phyloP scores from a whole-genome alignment of 2,113 vertebrate genomes.

The Hypomesus transpacificus region DNA sequence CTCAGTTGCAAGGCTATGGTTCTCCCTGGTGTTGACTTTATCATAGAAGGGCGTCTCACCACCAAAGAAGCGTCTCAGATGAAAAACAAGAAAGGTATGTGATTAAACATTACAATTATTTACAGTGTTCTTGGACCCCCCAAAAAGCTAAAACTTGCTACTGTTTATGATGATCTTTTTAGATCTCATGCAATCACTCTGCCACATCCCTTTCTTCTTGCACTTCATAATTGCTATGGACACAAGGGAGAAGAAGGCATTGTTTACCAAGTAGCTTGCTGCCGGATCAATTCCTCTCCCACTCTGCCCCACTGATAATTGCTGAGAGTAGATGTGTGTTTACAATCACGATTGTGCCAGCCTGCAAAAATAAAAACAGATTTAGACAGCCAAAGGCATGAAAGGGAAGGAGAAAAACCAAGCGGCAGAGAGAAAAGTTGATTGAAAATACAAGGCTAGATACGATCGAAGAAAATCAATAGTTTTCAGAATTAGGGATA shows the following conservation, averaged over 20 bases:
- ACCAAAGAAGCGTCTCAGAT: too few species aligned
- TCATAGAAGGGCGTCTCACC: too few species aligned
- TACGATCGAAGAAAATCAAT: conserved; percentile 60
- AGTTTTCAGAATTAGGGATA: conserved; percentile 62
- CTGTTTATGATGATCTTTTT: conserved; percentile 40
- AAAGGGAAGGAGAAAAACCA: conserved; percentile 43
- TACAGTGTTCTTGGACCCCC: conserved; percentile 16
- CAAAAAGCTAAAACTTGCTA: neutral
- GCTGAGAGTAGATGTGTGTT: conserved; percentile 56
- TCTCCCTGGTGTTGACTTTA: too few species aligned
- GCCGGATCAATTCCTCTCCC: conserved; percentile 64
- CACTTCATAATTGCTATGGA: conserved; percentile 66
- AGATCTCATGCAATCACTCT: conserved; percentile 45
- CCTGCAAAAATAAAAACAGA: conserved; percentile 20
- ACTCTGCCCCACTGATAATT: conserved; percentile 60
- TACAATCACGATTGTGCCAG: conserved; percentile 51
- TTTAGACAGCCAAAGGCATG: conserved; percentile 50
- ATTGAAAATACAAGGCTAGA: conserved; percentile 55
- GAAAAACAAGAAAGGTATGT: conserved; percentile 1
- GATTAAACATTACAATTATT: conserved; percentile 40
- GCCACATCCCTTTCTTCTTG: conserved; percentile 55
- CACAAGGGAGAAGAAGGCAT: conserved; percentile 59
- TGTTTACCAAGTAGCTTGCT: conserved; percentile 61
- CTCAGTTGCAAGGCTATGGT: too few species aligned
- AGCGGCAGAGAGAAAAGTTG: conserved; percentile 34